Percentiles rank a stretch among this genome's conserved stretches.
phyloP scores from a whole-genome alignment of 2,888 invertebrate species.

The Gymnocheta viridis region DNA sequence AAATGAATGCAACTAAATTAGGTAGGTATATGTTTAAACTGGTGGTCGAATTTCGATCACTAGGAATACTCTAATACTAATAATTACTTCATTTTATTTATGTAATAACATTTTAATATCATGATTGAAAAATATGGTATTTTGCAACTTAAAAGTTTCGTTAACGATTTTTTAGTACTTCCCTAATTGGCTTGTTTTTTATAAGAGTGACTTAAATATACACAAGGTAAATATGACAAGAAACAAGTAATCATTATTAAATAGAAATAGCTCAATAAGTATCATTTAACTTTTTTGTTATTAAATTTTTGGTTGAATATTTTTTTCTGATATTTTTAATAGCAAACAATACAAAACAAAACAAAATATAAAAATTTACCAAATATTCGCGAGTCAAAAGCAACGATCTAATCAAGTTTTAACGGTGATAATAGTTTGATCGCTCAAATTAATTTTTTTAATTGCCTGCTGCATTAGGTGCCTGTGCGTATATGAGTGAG shows the following conservation, averaged over 20 bases:
- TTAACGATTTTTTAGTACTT: neutral
- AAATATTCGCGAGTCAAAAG: conserved; percentile 49
- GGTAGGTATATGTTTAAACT: no score
- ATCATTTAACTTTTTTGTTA: neutral
- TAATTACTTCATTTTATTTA: no score
- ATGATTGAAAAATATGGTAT: neutral
- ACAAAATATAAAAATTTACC: conserved; percentile 10
- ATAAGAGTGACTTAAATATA: neutral
- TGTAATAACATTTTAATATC: no score
- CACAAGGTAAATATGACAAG: neutral
- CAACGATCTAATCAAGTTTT: conserved; percentile 24
- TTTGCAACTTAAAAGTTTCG: neutral
- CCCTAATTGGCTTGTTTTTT: neutral
- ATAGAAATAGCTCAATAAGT: neutral
- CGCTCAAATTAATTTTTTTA: neutral
- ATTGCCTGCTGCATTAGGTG: neutral
- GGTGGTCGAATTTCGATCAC: no score
- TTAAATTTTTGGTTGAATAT: neutral
- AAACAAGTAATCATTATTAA: neutral
- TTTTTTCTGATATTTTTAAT: neutral
- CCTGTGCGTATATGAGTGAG: neutral
- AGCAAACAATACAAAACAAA: conserved; percentile 4
- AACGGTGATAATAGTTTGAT: conserved; percentile 15
- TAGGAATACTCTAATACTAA: no score
- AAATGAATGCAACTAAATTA: no score